phyloP scores from a whole-genome alignment of 1,140 invertebrate genomes.

The Hydropsyche tenuis region DNA sequence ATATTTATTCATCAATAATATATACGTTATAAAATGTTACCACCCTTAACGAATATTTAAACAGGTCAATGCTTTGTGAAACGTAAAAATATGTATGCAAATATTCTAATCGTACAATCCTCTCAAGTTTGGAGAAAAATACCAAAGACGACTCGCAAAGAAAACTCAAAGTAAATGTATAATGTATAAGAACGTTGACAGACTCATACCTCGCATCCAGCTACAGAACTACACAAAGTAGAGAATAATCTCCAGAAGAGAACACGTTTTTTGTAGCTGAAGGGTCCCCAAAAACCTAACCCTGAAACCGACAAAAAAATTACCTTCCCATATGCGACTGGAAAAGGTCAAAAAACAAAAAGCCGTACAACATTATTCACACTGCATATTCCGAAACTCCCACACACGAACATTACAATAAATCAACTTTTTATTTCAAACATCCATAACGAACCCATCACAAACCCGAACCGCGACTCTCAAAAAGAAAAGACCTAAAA shows the following conservation, averaged over 20 bases:
- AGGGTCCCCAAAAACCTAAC: slow-evolving; percentile 4
- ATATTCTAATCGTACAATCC: not conserved
- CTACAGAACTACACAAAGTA: slow-evolving; percentile 1
- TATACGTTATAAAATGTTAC: too few species aligned
- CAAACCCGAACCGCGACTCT: too few species aligned
- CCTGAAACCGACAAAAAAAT: slow-evolving; percentile 8
- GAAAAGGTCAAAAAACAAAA: too few species aligned
- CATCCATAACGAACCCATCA: too few species aligned
- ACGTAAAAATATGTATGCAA: not conserved
- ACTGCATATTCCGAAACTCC: too few species aligned
- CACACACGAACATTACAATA: too few species aligned
- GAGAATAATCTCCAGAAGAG: slow-evolving; percentile 2
- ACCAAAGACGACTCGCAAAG: not conserved
- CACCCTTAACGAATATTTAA: not conserved
- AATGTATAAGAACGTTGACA: not conserved
- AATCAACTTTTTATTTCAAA: too few species aligned
- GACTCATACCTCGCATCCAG: not conserved
- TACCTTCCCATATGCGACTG: not conserved
- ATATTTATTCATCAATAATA: not conserved
- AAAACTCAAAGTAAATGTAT: slow-evolving; percentile 2
- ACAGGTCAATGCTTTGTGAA: not conserved
- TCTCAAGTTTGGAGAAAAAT: not conserved
- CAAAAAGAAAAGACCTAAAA: too few species aligned
- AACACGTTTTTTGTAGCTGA: slow-evolving; percentile 4
- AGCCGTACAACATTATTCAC: too few species aligned